A percentile compares a stretch with the other conserved stretches of the same genome.
Evolutionary conservation across 2,797 vertebrate species (phyloP).

Genomic region (Poliocrania exsul): DNA sequence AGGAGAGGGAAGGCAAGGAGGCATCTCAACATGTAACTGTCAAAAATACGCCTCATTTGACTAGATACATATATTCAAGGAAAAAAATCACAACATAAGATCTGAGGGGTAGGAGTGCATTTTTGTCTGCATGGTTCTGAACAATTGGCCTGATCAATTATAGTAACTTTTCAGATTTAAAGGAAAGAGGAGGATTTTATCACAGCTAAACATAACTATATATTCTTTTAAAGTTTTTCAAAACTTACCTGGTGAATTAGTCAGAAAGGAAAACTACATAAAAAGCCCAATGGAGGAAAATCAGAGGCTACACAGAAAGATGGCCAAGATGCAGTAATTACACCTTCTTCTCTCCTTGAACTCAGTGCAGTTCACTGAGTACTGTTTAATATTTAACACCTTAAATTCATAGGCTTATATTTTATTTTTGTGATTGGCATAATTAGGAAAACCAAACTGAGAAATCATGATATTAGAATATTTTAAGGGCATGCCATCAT

Average conservation of each 20-base stretch:
- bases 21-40: constrained; percentile 25
- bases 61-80: neutral
- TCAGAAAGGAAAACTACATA: neutral
- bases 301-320: neutral
- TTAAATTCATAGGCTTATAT: constrained; percentile 67
- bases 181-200: neutral
- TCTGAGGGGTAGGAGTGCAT: neutral
- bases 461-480: constrained; percentile 95
- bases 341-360: constrained; percentile 11
- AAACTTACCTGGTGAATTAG: neutral
- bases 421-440: constrained; percentile 91
- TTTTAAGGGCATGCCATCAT: constrained; percentile 88
- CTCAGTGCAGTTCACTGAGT: constrained; percentile 6
- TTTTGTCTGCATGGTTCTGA: neutral
- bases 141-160: neutral
- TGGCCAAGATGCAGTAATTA: constrained; percentile 42
- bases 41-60: constrained; percentile 5
- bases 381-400: neutral
- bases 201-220: neutral
- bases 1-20: neutral
- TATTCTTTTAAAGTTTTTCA: neutral
- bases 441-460: constrained; percentile 94
- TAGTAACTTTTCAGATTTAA: neutral
- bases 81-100: neutral
- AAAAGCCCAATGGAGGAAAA: neutral